Evolutionary conservation across 1,140 invertebrate genomes (phyloP).

Genomic region (Drosophila ohnishii): DNA sequence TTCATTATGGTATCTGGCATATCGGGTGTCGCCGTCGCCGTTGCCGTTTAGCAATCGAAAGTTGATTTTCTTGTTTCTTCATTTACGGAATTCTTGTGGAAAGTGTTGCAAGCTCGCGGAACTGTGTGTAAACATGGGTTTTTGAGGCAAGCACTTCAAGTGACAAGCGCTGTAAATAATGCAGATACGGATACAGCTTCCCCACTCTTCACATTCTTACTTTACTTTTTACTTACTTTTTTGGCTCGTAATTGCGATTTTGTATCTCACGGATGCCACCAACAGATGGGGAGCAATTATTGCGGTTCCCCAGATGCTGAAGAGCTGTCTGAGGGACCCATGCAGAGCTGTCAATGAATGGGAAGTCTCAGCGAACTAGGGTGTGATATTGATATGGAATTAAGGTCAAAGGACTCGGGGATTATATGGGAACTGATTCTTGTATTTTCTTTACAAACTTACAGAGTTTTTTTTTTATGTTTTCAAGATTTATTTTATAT

Average conservation of each 20-base stretch:
- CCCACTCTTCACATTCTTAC: constrained; percentile 49
- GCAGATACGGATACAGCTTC: constrained; percentile 12
- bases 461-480: too few species aligned
- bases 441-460: neutral
- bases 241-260: constrained; percentile 60
- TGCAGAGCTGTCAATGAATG: constrained; percentile 37
- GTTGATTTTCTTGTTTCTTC: constrained; percentile 71
- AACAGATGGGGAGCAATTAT: constrained; percentile 44
- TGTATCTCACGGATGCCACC: constrained; percentile 50
- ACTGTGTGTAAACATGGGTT: constrained; percentile 23
- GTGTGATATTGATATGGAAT: neutral
- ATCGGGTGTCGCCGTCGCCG: constrained; percentile 32
- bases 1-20: constrained; percentile 49
- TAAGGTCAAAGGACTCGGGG: neutral
- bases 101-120: constrained; percentile 67
- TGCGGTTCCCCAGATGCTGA: constrained; percentile 19
- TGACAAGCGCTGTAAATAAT: constrained; percentile 63
- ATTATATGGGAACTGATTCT: neutral
- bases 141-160: constrained; percentile 68
- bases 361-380: constrained; percentile 33
- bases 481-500: neutral
- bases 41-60: constrained; percentile 59
- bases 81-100: constrained; percentile 64
- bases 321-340: constrained; percentile 15
- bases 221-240: constrained; percentile 20